Evolutionary conservation across 64 coral and sea anemone species (phyloP).

Genomic region (Pachyseris speciosa): DNA sequence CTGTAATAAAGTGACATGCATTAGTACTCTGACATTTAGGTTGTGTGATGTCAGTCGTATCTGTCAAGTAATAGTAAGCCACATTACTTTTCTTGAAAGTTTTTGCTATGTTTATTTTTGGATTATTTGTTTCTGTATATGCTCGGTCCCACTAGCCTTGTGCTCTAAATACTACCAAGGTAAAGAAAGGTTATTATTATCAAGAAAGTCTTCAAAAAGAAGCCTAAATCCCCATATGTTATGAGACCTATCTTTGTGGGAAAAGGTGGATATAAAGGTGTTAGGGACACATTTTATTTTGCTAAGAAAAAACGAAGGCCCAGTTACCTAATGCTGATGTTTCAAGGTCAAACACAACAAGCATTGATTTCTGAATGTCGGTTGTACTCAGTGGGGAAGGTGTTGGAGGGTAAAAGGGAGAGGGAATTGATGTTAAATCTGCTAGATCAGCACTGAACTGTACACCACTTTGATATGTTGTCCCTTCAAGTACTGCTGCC

Average conservation of each 20-base stretch:
- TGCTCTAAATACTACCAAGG: no score
- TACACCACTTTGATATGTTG: background rate
- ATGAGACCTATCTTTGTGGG: no score
- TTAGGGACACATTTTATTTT: no score
- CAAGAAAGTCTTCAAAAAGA: no score
- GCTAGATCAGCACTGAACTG: background rate
- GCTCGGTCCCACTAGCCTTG: no score
- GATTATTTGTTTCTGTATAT: no score
- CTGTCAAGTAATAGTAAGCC: background rate
- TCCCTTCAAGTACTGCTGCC: background rate
- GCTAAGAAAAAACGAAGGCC: no score
- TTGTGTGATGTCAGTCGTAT: background rate
- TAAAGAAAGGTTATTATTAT: no score
- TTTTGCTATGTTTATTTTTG: no score
- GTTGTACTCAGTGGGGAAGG: background rate
- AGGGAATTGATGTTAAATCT: conserved; percentile 26
- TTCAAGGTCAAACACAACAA: conserved; percentile 54
- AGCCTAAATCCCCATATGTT: no score
- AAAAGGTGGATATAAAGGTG: no score
- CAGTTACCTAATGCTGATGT: conserved; percentile 7
- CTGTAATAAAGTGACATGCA: background rate
- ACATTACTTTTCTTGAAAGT: no score
- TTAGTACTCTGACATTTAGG: background rate
- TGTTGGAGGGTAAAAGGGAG: background rate
- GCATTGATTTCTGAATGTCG: background rate